Base-by-base conservation (phyloP, 2,888 invertebrate genomes). In the Lasioglossum malachurum region DNA sequence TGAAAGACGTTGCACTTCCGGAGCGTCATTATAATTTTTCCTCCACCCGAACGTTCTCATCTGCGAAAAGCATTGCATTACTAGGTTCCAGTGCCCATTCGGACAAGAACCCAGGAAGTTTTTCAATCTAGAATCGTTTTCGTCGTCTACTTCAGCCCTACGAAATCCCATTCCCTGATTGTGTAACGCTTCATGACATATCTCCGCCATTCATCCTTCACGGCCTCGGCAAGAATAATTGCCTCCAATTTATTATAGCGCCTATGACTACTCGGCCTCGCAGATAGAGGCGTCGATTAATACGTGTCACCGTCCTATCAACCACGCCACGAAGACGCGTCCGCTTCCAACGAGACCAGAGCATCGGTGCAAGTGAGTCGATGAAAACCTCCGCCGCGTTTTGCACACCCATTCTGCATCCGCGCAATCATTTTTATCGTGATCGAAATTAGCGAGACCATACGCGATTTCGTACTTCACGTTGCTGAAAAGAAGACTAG, bases 211-310 rank as follows among this genome's bases (percentile, higher is more conserved):
- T 76, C 44, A 75, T 60, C 44, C 57, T 57, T 12, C 57, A 19
- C 41, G 35, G 82, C 31, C 80, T 14, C 31, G 64, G 78, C 77
- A 80, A 77, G 80, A 83, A 80, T 86, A 78, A 83, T 83, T 77
- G 83, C 80, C 60, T 73, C 27, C 77, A 77, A 83, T 86, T 72
- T 82, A 79, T 85, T 76, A 81, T 49, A 71, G 14, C 67, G 76
- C 23, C 73, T 72, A 44, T 41, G 82, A 77, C 73, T 77, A 75
- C 69, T 64, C 23, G 49, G 31, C 27, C 57, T 38, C 73, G 44
- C 57, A 76, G 84, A 77, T 75, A 82, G 79, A 80, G 46, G 67
- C 69, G 74, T 86, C 86, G 77, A 87, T 87, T 87, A 85, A 82
- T 81, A 82, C 77, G 71, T 64, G 85, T 87, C 82, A 77, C 67